Evolutionary conservation across 2,888 invertebrate genomes (phyloP).

Genomic region (Drosophila percnosoma): DNA sequence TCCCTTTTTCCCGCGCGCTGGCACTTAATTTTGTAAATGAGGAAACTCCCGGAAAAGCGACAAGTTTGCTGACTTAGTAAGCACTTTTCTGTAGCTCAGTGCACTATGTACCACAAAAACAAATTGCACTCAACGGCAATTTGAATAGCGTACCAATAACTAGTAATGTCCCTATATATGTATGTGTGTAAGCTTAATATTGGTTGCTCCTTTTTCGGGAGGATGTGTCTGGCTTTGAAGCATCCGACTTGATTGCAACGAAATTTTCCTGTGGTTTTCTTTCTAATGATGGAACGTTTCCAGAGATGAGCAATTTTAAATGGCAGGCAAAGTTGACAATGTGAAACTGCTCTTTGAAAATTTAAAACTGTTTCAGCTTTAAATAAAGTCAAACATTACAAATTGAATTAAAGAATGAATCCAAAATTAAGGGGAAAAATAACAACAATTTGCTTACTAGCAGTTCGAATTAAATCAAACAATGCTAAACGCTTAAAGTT

Average conservation of each 20-base stretch:
- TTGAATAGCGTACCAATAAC: slow-evolving; percentile 16
- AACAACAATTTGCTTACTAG: not conserved
- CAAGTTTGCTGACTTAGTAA: slow-evolving; percentile 33
- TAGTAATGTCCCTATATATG: not conserved
- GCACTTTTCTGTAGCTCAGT: slow-evolving; percentile 7
- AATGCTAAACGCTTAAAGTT: not conserved
- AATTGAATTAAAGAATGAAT: not conserved
- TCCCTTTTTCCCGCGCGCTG: not conserved
- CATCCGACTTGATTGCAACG: slow-evolving; percentile 26
- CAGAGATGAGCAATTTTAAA: slow-evolving; percentile 37
- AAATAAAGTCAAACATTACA: not conserved
- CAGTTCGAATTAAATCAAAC: not conserved
- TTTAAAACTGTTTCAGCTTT: not conserved
- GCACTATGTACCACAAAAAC: slow-evolving; percentile 7
- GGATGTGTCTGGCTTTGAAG: slow-evolving; percentile 21
- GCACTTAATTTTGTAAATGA: slow-evolving; percentile 62
- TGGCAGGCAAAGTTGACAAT: not conserved
- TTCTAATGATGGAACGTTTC: slow-evolving; percentile 22
- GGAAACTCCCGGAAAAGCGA: slow-evolving; percentile 47
- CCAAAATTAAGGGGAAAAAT: not conserved
- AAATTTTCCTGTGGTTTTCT: slow-evolving; percentile 18
- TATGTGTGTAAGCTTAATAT: not conserved
- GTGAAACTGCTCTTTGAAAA: not conserved
- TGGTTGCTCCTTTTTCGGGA: not conserved
- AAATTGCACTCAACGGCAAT: slow-evolving; percentile 44